These are phyloP conservation scores for Heliconius hermathena DNA, from an alignment of 1,140 invertebrate genomes.

Conservation along the genomic window DNA sequence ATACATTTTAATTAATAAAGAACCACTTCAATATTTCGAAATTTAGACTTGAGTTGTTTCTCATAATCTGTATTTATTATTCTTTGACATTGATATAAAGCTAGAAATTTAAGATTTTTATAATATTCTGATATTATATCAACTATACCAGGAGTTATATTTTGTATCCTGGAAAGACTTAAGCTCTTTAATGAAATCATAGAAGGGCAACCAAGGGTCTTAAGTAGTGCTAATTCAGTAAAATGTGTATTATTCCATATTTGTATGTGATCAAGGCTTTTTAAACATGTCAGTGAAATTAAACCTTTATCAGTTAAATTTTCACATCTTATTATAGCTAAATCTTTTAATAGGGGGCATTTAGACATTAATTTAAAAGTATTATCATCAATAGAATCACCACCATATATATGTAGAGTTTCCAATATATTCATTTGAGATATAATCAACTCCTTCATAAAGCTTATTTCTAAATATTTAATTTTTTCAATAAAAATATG, in stretches of 20 bases:
- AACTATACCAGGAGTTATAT: conserved; percentile 66
- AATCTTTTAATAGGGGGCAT: conserved; percentile 62
- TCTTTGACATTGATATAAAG: conserved; percentile 72
- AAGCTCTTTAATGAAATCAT: conserved; percentile 64
- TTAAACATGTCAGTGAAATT: conserved; percentile 54
- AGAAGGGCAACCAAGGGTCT: conserved; percentile 56
- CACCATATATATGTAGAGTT: conserved; percentile 72
- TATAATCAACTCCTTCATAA: conserved; percentile 61
- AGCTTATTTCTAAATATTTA: conserved; percentile 60
- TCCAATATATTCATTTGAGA: conserved; percentile 59
- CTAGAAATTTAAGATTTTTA: conserved; percentile 71
- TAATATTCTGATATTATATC: conserved; percentile 73
- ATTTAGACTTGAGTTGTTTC: conserved; percentile 73
- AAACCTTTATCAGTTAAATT: conserved; percentile 70
- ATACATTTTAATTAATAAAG: conserved; percentile 53
- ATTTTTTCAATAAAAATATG: conserved; percentile 77
- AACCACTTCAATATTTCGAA: conserved; percentile 73
- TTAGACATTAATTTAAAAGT: conserved; percentile 61
- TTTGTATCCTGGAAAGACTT: conserved; percentile 72
- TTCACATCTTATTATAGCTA: conserved; percentile 76
- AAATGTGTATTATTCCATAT: conserved; percentile 77
- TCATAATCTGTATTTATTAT: conserved; percentile 75
- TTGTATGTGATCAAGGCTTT: conserved; percentile 63
- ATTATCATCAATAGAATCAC: conserved; percentile 63
- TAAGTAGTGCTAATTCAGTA: conserved; percentile 59